Evolutionary conservation across 2,113 vertebrate genomes (phyloP), one percentile per base, ranked within the genome.

Genomic region (Phaetusa simplex): DNA sequence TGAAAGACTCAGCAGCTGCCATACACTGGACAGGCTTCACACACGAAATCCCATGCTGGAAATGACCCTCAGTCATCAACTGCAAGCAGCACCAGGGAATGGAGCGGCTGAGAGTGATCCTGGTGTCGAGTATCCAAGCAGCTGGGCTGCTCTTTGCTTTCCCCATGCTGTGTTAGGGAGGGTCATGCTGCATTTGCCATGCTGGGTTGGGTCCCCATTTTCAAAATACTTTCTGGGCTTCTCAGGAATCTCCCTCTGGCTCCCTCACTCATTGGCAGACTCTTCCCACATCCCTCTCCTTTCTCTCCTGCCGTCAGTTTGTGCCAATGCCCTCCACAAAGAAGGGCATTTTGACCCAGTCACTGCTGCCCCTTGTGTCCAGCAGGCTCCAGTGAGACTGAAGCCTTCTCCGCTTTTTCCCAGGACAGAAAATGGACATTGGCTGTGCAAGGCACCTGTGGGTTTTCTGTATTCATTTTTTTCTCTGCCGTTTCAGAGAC

Each of bases 171-270:
- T 53, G 56, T 95, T 97, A 97, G 79, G 69, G 73, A 92, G 74
- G 72, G 91, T 96, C 93, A 97, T 76, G 94, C 87, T 96, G 91
- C 64, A 89, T 98, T 98, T 97, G 89, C 91, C 87, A 96, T 40
- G 80, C 95, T 95, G 90, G 56, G 85, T 92, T 86, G 95, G 77
- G 61, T 95, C 89, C 2, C 70, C 67, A 82, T 82, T 97, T 96
- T 82, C 95, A 96, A 93, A 95, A 97, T 97, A 93, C 65, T 90
- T 97, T 95, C 82, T 94, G 89, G 50, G 50, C 86, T 96, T 97
- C 96, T 93, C 94, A 97, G 90, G 85, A 97, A 94, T 95, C 79
- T 88, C 77, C 47, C 79, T 95, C 71, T 95, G 80, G 82, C 91
- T 95, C 73, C 36, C 53, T 78, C 38, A 58, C 20, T 77, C 81